Conservation (phyloP, 2,888 invertebrate species). For the Drosophila affinis region DNA sequence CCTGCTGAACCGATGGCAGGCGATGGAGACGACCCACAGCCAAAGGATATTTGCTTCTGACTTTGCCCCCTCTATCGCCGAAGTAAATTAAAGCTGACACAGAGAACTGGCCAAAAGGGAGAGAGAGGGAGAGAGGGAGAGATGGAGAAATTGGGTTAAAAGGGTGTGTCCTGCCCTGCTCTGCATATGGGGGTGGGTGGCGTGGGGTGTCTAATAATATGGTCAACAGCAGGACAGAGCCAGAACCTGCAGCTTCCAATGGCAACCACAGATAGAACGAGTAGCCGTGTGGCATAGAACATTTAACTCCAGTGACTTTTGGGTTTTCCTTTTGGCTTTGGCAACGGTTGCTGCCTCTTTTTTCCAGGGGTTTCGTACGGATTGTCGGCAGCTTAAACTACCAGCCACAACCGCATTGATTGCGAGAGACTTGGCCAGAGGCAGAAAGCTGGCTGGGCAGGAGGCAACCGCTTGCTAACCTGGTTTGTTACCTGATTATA, state of each 20-base stretch:
- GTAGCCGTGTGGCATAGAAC: constrained; percentile 35
- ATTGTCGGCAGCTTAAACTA: constrained; percentile 33
- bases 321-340: constrained; percentile 18
- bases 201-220: constrained; percentile 52
- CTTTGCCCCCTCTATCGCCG: constrained; percentile 18
- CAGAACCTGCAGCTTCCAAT: constrained; percentile 7
- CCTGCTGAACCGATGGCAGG: constrained; percentile 32
- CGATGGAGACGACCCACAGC: constrained; percentile 9
- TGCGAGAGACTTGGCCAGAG: constrained; percentile 33
- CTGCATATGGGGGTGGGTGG: constrained; percentile 22
- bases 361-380: neutral
- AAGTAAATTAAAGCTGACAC: constrained; percentile 58
- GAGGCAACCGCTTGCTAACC: constrained; percentile 35
- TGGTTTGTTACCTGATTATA: constrained; percentile 55
- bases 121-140: neutral
- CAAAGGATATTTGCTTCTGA: constrained; percentile 32
- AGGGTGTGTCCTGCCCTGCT: constrained; percentile 4
- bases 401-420: constrained; percentile 49
- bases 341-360: constrained; percentile 1
- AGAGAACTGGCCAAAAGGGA: constrained; percentile 13
- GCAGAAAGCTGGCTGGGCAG: neutral
- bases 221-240: constrained; percentile 18
- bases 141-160: neutral
- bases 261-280: constrained; percentile 29
- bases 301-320: constrained; percentile 43